Evolutionary conservation across 2,888 invertebrate genomes (phyloP), one percentile per base, ranked within the genome.

Genomic region (Ectropis crepuscularia): DNA sequence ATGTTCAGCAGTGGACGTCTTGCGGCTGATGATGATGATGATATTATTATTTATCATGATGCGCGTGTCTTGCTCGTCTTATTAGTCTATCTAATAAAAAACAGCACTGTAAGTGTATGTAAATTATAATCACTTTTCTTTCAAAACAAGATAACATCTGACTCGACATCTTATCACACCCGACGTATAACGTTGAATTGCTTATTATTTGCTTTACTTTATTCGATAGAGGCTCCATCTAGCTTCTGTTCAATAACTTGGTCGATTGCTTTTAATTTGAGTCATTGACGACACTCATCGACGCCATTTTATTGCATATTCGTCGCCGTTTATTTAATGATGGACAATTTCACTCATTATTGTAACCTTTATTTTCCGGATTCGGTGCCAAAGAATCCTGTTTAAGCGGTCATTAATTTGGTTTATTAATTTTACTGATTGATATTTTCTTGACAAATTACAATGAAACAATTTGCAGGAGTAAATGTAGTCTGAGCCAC

Each of bases 261-360:
- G 51, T 41, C 50, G 6, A 51, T 41, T 41, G 41, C 41, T 38
- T 62, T 61, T 69, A 69, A 69, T 69, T 54, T 48, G 57, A 62
- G 71, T 41, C 63, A 69, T 69, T 66, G 63, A 48, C 63, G 55
- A 66, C 55, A 62, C 60, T 46, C 57, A 58, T 62, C 61, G 70
- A 57, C 45, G 60, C 73, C 72, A 75, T 78, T 77, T 77, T 75
- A 83, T 80, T 75, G 78, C 69, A 74, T 74, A 81, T 82, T 80
- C 77, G 74, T 81, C 81, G 72, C 77, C 70, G 60, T 53, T 67
- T 61, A 65, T 71, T 75, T 73, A 79, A 74, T 73, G 72, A 72
- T 74, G 76, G 72, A 69, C 74, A 74, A 78, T 79, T 78, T 77
- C 45, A 63, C 65, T 65, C 46, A 71, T 65, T 67, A 63, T 46